Evolutionary conservation across 2,113 vertebrate species (phyloP), one percentile per base, ranked within the genome.

Genomic region (Elgaria multicarinata): DNA sequence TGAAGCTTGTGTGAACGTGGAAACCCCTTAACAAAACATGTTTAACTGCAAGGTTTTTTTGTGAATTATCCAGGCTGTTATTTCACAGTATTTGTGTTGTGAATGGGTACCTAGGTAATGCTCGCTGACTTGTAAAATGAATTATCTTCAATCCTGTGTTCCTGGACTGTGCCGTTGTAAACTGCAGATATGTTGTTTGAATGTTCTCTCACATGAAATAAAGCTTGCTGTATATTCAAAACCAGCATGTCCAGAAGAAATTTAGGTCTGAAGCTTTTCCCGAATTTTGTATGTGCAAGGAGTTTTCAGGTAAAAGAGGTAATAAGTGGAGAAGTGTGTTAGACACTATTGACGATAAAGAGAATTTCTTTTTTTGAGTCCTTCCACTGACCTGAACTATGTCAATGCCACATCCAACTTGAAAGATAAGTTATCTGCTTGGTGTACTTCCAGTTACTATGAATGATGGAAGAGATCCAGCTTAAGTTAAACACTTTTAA

Each of bases 11-110:
- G 16, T 62, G 58, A 20, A 53, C 9, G 4, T 62, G 58, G 20
- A 58, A 50, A 50, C 4, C 50, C 50, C 50, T 53, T 62, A 62
- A 62, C 16, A 62, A 62, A 62, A 62, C 58, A 62, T 18, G 58
- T 62, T 18, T 22, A 62, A 62, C 58, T 62, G 58, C 20, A 62
- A 53, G 50, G 50, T 7, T 53, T 9, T 53, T 53, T 53, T 6
- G 46, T 18, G 0, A 42, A 66, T 76, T 8, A 0, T 0, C 74
- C 88, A 44, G 74, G 74, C 39, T 91, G 75, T 26, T 74, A 67
- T 24, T 39, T 90, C n/a, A 0, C 28, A 64, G 12, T 58, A 78
- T 66, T 64, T 24, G 39, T 31, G 20, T 86, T 86, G 36, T 69
- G n/a, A 74, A 24, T 13, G 14, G 18, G 28, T 31, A n/a, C 20